Evolutionary conservation across 2,888 invertebrate genomes (phyloP).

Genomic region (Rhagophthalmus giganteus): DNA sequence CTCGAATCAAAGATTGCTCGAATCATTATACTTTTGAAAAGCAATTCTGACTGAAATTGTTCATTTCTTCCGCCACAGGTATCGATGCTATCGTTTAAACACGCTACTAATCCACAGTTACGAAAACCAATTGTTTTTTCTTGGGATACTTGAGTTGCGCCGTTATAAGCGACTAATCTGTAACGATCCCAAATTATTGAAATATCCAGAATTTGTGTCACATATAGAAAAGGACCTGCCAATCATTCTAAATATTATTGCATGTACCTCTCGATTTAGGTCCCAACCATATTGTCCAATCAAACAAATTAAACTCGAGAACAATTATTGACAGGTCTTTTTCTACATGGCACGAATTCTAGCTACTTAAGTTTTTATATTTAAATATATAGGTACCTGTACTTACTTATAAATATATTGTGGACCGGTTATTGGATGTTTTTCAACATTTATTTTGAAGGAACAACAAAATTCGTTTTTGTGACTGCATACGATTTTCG

Average conservation of each 20-base stretch:
- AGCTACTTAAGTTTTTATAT: too few species aligned
- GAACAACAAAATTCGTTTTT: slow-evolving; percentile 30
- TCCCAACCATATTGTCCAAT: too few species aligned
- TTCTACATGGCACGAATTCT: too few species aligned
- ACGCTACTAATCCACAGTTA: slow-evolving; percentile 38
- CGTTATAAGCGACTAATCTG: slow-evolving; percentile 36
- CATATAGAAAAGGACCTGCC: too few species aligned
- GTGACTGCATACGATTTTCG: slow-evolving; percentile 28
- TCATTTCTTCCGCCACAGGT: slow-evolving; percentile 30
- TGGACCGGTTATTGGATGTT: slow-evolving; percentile 2
- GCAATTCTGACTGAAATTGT: slow-evolving; percentile 8
- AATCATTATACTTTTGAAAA: slow-evolving; percentile 30
- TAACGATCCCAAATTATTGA: too few species aligned
- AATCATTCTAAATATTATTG: too few species aligned
- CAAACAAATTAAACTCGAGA: too few species aligned
- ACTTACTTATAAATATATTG: slow-evolving; percentile 32
- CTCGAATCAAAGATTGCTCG: slow-evolving; percentile 17
- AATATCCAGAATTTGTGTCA: too few species aligned
- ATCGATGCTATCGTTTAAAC: slow-evolving; percentile 24
- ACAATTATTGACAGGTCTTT: too few species aligned
- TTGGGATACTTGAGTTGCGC: slow-evolving; percentile 25
- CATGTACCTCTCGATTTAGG: too few species aligned
- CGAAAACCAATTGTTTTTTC: slow-evolving; percentile 30
- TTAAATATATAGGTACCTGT: too few species aligned
- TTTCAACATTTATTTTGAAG: slow-evolving; percentile 23